phyloP scores from a whole-genome alignment of 2,113 vertebrate species.

The Spilogale gracilis region DNA sequence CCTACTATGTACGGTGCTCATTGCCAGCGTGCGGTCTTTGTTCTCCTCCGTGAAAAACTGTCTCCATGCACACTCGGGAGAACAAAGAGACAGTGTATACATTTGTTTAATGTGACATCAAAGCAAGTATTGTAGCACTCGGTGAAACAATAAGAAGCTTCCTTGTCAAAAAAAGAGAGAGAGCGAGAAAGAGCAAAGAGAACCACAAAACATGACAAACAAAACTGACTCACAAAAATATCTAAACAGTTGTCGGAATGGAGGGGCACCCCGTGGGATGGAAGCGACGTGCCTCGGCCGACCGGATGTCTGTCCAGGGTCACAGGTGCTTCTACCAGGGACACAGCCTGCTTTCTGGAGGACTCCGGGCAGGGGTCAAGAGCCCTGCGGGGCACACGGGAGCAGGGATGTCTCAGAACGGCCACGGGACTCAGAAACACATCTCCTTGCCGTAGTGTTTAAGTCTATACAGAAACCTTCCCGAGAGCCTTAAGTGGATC shows the following conservation, averaged over 20 bases:
- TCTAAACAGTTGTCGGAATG: constrained; percentile 72
- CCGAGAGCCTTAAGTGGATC: constrained; percentile 91
- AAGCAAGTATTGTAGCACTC: constrained; percentile 91
- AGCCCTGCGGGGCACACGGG: constrained; percentile 80
- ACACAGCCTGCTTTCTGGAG: constrained; percentile 84
- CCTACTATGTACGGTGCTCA: constrained; percentile 97
- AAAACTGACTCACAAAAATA: constrained; percentile 69
- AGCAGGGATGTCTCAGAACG: constrained; percentile 84
- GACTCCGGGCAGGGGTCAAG: constrained; percentile 83
- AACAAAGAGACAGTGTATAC: constrained; percentile 92
- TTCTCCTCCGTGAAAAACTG: constrained; percentile 89
- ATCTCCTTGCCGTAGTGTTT: constrained; percentile 86
- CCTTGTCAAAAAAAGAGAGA: constrained; percentile 85
- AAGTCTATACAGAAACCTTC: constrained; percentile 87
- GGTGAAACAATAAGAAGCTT: constrained; percentile 87
- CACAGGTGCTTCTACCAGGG: constrained; percentile 88
- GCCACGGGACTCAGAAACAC: constrained; percentile 84
- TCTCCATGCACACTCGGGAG: constrained; percentile 87
- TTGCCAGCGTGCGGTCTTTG: constrained; percentile 90
- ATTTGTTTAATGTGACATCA: constrained; percentile 91
- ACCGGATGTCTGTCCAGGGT: constrained; percentile 83
- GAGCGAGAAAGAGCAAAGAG: constrained; percentile 69
- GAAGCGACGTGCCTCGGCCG: constrained; percentile 77
- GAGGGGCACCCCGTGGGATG: constrained; percentile 76
- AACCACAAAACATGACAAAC: constrained; percentile 73